Evolutionary conservation across 2,888 invertebrate species (phyloP).

Genomic region (Gryllus longicercus): DNA sequence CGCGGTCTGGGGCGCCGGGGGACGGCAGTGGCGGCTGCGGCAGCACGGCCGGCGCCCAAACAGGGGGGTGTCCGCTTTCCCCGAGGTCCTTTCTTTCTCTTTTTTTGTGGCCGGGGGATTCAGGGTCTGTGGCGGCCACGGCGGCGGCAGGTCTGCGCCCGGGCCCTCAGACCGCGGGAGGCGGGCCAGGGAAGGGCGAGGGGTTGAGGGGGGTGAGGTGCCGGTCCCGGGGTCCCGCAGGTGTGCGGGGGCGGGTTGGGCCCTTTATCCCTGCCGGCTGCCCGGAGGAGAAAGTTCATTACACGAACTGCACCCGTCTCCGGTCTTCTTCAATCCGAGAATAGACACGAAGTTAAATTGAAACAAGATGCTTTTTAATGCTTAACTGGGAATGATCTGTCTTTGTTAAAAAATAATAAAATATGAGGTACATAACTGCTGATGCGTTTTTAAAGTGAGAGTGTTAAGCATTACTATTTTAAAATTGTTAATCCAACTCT

Average conservation of each 20-base stretch:
- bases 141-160: constrained; percentile 19
- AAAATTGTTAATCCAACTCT: too few relatives aligned
- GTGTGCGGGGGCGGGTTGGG: not conserved
- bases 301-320: not conserved
- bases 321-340: not conserved
- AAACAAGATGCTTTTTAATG: not conserved
- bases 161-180: not conserved
- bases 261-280: too few relatives aligned
- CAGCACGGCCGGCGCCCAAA: not conserved
- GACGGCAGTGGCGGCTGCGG: not conserved
- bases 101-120: not conserved
- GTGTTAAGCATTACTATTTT: too few relatives aligned
- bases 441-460: too few relatives aligned
- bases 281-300: too few relatives aligned
- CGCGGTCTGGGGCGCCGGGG: not conserved
- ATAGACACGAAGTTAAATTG: not conserved
- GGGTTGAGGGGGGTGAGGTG: not conserved
- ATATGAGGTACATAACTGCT: too few relatives aligned
- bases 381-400: too few relatives aligned
- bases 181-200: not conserved
- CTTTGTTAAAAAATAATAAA: too few relatives aligned
- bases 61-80: constrained; percentile 3
- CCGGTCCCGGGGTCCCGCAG: not conserved
- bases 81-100: not conserved
- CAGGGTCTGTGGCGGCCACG: not conserved